Conservation (phyloP, 2,888 invertebrate genomes). For the Microdon myrmicae region DNA sequence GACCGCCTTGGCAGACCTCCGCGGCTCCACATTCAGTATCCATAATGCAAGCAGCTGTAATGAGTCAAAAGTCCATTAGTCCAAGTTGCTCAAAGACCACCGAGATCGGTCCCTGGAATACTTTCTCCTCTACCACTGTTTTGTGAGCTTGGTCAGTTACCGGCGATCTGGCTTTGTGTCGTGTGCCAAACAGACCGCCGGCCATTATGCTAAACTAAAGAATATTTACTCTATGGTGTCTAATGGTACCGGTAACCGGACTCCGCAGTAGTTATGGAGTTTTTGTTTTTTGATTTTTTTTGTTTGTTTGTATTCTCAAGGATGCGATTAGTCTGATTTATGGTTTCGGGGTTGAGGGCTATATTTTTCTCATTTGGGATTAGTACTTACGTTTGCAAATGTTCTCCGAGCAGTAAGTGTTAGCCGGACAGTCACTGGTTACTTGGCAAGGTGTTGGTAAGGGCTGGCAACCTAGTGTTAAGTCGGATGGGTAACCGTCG, state of each 20-base stretch:
- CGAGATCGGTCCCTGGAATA: slow-evolving; percentile 32
- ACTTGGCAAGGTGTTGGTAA: slow-evolving; percentile 78
- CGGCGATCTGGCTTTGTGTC: slow-evolving; percentile 28
- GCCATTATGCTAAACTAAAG: slow-evolving; percentile 21
- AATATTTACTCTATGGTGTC: slow-evolving; percentile 27
- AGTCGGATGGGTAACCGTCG: slow-evolving; percentile 79
- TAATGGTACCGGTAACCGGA: slow-evolving; percentile 15
- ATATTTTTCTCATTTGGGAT: slow-evolving; percentile 23
- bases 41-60: slow-evolving; percentile 78
- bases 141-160: slow-evolving; percentile 31
- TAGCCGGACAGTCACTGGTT: slow-evolving; percentile 79
- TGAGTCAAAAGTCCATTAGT: slow-evolving; percentile 15
- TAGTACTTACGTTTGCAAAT: slow-evolving; percentile 80
- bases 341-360: slow-evolving; percentile 8
- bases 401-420: slow-evolving; percentile 84
- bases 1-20: slow-evolving; percentile 85
- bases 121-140: slow-evolving; percentile 45
- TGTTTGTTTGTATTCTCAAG: slow-evolving; percentile 8
- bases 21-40: slow-evolving; percentile 81
- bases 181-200: slow-evolving; percentile 24
- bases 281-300: slow-evolving; percentile 22
- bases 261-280: slow-evolving; percentile 45
- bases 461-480: slow-evolving; percentile 78
- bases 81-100: too few species aligned
- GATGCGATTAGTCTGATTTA: too few species aligned